Percentiles rank a stretch among this genome's conserved stretches.
Conservation (phyloP, 2,113 vertebrate genomes). For the Aythya baeri region DNA sequence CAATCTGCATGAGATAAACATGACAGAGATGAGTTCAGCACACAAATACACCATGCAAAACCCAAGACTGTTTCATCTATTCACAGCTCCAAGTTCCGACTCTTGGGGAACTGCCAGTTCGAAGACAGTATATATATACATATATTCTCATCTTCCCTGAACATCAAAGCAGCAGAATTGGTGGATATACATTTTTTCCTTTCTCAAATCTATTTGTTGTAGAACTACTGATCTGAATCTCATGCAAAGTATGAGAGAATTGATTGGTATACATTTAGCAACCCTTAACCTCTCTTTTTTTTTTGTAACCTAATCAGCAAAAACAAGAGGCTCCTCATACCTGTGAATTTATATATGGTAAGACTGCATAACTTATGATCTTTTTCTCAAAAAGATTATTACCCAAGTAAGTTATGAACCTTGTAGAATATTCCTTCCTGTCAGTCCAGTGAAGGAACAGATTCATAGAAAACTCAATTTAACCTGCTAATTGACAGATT, state of each 20-base stretch:
- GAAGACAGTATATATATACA: neutral
- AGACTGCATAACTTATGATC: neutral
- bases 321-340: neutral
- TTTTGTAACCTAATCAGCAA: neutral
- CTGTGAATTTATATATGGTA: neutral
- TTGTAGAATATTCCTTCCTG: neutral
- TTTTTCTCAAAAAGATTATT: neutral
- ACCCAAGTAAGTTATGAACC: fast-evolving
- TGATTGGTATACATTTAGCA: neutral
- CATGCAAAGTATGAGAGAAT: neutral
- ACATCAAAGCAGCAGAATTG: neutral
- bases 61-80: neutral
- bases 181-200: neutral
- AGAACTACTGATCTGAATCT: neutral
- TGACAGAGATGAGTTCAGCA: neutral
- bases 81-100: neutral
- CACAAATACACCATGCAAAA: neutral
- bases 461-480: neutral
- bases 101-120: neutral
- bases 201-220: neutral
- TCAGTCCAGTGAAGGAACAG: neutral
- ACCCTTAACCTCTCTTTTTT: neutral
- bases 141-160: neutral
- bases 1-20: neutral
- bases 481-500: neutral